A percentile compares a stretch with the other conserved stretches of the same genome.
Conservation (phyloP, 2,113 vertebrate species). For the Triplophysa rosa region DNA sequence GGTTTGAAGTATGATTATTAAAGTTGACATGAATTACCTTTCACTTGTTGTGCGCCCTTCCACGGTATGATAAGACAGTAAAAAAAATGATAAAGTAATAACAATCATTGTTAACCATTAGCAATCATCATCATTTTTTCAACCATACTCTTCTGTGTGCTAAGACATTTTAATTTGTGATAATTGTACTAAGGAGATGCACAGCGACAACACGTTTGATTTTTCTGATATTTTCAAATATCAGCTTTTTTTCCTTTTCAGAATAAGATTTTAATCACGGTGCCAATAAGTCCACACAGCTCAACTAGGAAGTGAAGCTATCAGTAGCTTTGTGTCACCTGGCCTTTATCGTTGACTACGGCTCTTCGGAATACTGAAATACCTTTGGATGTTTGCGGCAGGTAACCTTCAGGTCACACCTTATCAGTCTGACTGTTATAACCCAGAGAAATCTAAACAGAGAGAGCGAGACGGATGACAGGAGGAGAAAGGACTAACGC, state of each 20-base stretch:
- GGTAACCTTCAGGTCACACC: conserved; percentile 17
- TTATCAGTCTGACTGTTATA: conserved; percentile 32
- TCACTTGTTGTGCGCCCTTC: no score
- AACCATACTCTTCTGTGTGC: no score
- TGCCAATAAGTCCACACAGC: neutral
- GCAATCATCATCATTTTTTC: no score
- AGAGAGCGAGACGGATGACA: conserved; percentile 20
- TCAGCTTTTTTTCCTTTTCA: neutral
- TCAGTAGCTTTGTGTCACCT: neutral
- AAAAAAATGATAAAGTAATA: no score
- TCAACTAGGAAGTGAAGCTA: conserved; percentile 9
- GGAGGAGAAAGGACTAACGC: conserved; percentile 26
- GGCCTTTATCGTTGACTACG: neutral
- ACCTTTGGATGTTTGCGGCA: conserved; percentile 12
- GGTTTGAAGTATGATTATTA: no score
- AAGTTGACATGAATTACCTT: no score
- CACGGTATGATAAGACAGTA: no score
- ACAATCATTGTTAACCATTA: no score
- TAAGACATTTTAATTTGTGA: no score
- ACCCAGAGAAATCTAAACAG: conserved; percentile 12
- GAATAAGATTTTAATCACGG: neutral
- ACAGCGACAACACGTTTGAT: no score
- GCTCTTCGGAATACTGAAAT: conserved; percentile 8
- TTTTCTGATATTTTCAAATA: no score
- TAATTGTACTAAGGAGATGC: no score